These are phyloP conservation scores for Antechinus stuartii DNA, from an alignment of 2,113 vertebrate genomes.

Conservation along the genomic window DNA sequence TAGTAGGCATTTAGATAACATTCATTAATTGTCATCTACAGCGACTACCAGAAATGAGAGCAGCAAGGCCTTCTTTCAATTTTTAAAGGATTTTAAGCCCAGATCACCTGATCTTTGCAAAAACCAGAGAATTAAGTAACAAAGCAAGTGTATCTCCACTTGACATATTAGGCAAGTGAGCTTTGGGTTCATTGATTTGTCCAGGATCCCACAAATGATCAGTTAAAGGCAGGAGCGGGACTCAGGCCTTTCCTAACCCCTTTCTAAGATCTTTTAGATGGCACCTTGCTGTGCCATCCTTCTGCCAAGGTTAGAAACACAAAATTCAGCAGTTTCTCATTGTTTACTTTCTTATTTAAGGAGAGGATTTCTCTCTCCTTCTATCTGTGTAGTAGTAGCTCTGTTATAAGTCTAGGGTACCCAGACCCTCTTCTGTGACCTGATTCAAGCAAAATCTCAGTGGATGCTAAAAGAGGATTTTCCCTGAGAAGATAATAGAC, in stretches of 20 bases:
- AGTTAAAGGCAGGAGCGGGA: not conserved
- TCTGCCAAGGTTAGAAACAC: not conserved
- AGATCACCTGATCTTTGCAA: not conserved
- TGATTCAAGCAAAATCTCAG: constrained; percentile 25
- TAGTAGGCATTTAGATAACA: not conserved
- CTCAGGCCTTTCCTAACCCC: not conserved
- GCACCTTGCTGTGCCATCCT: not conserved
- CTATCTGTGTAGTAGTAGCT: not conserved
- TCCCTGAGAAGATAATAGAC: not conserved
- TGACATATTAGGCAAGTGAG: not conserved
- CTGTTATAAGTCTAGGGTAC: not conserved
- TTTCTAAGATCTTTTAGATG: not conserved
- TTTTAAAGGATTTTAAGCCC: not conserved
- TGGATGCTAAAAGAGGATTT: constrained; percentile 23
- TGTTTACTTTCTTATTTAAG: not conserved
- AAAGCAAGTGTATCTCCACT: not conserved
- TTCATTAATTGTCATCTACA: not conserved
- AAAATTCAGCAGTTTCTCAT: not conserved
- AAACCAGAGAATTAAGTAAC: not conserved
- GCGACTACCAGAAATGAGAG: too few species aligned
- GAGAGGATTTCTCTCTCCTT: not conserved
- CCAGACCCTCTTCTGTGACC: not conserved
- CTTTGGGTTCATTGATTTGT: not conserved
- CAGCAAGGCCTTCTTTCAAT: not conserved
- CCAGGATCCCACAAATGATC: not conserved